Evolutionary conservation across 2,888 invertebrate species (phyloP), one percentile per base, ranked within the genome.

Genomic region (Cataglyphis albicans): DNA sequence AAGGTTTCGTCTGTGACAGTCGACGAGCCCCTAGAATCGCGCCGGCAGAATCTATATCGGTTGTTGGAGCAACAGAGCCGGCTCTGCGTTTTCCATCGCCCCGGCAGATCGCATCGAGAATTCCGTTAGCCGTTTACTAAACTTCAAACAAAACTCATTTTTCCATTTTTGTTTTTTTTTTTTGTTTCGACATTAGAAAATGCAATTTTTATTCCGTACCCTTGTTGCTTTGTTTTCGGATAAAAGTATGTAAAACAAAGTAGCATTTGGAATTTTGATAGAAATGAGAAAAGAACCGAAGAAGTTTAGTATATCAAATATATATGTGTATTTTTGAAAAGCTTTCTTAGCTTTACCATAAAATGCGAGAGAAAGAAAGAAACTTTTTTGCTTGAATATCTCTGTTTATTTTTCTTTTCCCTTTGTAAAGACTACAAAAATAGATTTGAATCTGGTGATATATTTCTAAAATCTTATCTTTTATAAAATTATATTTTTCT

Each of bases 21-120:
- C 82, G 80, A 80, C 82, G 78, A 82, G 52, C 52, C 80, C 80
- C 80, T 82, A 82, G 80, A 82, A 82, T 35, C 72, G 72, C 32
- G 25, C 35, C 59, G 44, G 4, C 35, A 25, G 35, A 44, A 80
- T 80, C 32, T 80, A 32, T 25, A 44, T 32, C 44, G 18, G 48
- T 72, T 72, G 59, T 80, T 48, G 59, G 78, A 61, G 35, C 59
- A 44, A 12, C 78, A 80, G 78, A 80, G 78, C 72, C 67, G 78
- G 44, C 44, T 72, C 59, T 61, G 59, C 3, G 1, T 72, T 59
- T 72, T 80, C 5, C 25, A 59, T 15, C 59, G 25, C 78, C 78
- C 72, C 9, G 59, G 44, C 35, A 70, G 70, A 41, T 78, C n/a
- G 15, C 41, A 48, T 21, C 15, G 12, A 78, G 29, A 59, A n/a